Evolutionary conservation across 2,797 vertebrate species (phyloP), one percentile per base, ranked within the genome.

Genomic region (Prunella strophiata): DNA sequence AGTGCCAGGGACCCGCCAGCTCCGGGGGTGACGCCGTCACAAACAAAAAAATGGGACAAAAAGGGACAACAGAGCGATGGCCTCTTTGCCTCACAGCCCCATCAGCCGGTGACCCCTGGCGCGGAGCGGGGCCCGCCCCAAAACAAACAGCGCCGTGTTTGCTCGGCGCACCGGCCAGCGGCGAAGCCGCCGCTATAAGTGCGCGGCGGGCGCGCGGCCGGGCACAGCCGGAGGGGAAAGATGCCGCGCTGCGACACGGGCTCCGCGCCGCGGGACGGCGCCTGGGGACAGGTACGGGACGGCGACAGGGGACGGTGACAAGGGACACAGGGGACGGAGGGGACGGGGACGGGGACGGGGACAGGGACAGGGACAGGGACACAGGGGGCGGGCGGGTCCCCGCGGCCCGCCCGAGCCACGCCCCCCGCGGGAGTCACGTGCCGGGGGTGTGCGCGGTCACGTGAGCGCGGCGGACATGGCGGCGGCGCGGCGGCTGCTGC

Each of bases 401-500:
- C 38, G 38, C 11, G 38, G 3, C 11, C 38, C 17, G 2, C 0
- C 0, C 0, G 0, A 0, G 2, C 10, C 32, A 4, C 61, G 4
- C n/a, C 25, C 22, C 5, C 5, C 2, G 11, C 5, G 27, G 0
- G 0, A 0, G 10, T 80, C 81, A 89, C 90, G 77, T 72, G 90
- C 0, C 1, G 9, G 17, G 45, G 45, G n/a, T 2, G n/a, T 2
- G 47, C 0, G 34, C 11, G 27, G 78, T 92, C 93, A 97, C 72
- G 71, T 96, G 96, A 25, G 3, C 9, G 16, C 2, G 21, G 10
- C n/a, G 13, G 38, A 0, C 8, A 94, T 93, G 62, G 86, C 65
- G 80, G 74, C 52, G 76, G 65, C 58, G 45, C 74, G 70, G 83
- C 25, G 87, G 47, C 13, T 75, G 1, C 2, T 95, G 0, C 92